Conservation (phyloP, 2,113 vertebrate species). For the Pipa parva region DNA sequence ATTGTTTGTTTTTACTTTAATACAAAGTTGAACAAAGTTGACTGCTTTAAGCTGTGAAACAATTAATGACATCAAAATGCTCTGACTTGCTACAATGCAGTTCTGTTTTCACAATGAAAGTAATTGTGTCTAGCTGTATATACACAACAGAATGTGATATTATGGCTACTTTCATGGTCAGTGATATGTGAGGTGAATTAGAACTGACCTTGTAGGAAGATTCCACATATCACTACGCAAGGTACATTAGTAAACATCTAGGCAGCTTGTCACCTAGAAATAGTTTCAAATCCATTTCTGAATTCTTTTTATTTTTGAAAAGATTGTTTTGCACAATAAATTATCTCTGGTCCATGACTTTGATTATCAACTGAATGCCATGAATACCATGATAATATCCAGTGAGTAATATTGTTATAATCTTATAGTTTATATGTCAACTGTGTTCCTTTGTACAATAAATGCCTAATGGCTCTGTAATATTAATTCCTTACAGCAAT, state of each 20-base stretch:
- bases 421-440: no score
- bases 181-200: constrained; percentile 15
- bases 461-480: no score
- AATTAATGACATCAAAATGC: constrained; percentile 11
- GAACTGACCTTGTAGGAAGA: constrained; percentile 26
- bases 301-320: no score
- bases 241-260: background rate
- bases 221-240: constrained; percentile 6
- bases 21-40: constrained; percentile 7
- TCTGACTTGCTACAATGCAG: background rate
- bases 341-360: no score
- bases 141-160: constrained; percentile 10
- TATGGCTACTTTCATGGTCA: constrained; percentile 36
- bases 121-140: constrained; percentile 1
- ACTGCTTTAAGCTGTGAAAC: constrained; percentile 5
- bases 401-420: no score
- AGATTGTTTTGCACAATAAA: no score
- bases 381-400: no score
- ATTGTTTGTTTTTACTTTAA: constrained; percentile 19
- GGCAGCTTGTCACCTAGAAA: no score
- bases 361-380: no score
- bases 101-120: constrained; percentile 11
- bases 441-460: no score
- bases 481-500: no score
- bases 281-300: no score